These are phyloP conservation scores for Rhyacichthys aspro DNA, from an alignment of 2,797 vertebrate species.

Conservation along the genomic window DNA sequence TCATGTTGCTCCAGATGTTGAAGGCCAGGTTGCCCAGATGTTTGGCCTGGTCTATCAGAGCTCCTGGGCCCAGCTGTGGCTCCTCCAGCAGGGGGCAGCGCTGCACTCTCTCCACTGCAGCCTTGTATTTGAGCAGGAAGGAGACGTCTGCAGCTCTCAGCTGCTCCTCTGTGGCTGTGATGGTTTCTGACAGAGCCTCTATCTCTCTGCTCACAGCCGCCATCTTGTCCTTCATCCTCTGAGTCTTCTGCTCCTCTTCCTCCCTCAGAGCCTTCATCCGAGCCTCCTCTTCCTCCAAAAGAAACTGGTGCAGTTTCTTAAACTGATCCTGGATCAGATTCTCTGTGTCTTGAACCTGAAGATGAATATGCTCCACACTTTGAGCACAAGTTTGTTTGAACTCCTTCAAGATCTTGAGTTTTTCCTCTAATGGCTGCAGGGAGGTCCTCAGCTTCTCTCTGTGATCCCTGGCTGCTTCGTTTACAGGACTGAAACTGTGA, in stretches of 20 bases:
- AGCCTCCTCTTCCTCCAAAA: slow-evolving; percentile 1
- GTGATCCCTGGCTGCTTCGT: background rate
- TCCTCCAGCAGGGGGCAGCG: too few species aligned
- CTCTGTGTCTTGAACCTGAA: background rate
- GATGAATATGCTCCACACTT: background rate
- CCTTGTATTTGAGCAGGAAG: slow-evolving; percentile 12
- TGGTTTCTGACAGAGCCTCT: slow-evolving; percentile 1
- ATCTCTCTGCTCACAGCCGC: slow-evolving; percentile 2
- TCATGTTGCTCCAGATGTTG: slow-evolving; percentile 4
- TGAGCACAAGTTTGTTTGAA: background rate
- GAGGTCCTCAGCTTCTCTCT: background rate
- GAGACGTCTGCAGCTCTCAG: slow-evolving; percentile 10
- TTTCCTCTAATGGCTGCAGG: background rate
- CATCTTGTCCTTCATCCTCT: slow-evolving; percentile 4
- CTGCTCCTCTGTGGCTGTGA: slow-evolving; percentile 9
- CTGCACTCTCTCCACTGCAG: slow-evolving; percentile 3
- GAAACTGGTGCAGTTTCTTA: slow-evolving; percentile 3
- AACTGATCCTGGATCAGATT: background rate
- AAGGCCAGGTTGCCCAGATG: too few species aligned
- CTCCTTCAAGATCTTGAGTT: background rate
- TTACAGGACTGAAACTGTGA: background rate
- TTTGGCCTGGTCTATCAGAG: too few species aligned
- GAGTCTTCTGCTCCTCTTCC: slow-evolving; percentile 9
- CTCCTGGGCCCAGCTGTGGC: too few species aligned
- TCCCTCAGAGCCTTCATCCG: slow-evolving; percentile 2